A percentile compares a stretch with the other conserved stretches of the same genome.
Evolutionary conservation across 2,797 vertebrate genomes (phyloP).

Genomic region (Pteronotus mesoamericanus): DNA sequence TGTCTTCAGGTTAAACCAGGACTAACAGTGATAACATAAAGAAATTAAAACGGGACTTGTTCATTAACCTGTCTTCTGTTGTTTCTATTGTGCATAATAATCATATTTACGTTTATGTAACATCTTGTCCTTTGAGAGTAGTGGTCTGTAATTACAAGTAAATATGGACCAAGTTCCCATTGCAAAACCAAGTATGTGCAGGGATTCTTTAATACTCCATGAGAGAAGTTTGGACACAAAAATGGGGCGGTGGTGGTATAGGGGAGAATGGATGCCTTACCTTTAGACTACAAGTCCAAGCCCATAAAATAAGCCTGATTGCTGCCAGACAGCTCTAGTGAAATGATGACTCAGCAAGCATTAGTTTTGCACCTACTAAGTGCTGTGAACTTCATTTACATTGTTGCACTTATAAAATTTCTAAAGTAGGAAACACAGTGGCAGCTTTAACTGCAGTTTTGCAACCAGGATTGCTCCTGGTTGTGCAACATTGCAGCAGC

Average conservation of each 20-base stretch:
- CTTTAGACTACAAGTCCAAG: background rate
- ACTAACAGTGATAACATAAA: background rate
- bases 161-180: background rate
- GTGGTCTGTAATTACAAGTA: constrained; percentile 37
- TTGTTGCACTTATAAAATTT: background rate
- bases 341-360: background rate
- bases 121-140: background rate
- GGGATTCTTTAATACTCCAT: background rate
- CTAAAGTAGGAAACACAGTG: background rate
- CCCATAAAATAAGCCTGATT: background rate
- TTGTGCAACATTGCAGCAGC: background rate
- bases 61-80: background rate
- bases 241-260: fast-evolving
- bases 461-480: background rate
- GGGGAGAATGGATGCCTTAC: background rate
- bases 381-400: background rate
- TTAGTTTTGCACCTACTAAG: background rate
- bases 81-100: background rate
- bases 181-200: constrained; percentile 1
- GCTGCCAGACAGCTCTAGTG: background rate
- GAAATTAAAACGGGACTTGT: background rate
- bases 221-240: background rate
- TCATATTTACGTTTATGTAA: background rate
- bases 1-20: background rate
- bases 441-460: background rate